Percentiles rank a stretch among this genome's conserved stretches.
Conservation (phyloP, 2,797 vertebrate species). For the Cirrhinus molitorella region DNA sequence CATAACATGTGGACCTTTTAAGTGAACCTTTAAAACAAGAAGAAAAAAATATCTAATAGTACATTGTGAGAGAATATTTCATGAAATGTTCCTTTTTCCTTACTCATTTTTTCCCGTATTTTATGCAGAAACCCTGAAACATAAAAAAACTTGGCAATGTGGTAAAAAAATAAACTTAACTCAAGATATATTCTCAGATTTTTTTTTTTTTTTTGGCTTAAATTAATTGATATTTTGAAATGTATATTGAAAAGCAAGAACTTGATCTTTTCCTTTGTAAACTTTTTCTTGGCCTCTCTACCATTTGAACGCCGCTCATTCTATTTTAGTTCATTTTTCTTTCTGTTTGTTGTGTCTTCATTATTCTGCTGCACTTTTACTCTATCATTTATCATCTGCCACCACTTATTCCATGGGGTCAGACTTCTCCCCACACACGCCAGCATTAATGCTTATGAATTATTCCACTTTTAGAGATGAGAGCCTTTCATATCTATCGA, state of each 20-base stretch:
- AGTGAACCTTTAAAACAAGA: not conserved
- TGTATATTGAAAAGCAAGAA: not conserved
- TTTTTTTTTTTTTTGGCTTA: no score
- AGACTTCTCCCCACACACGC: not conserved
- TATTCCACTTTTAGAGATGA: conserved; percentile 29
- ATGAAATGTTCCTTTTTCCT: not conserved
- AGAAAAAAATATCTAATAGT: not conserved
- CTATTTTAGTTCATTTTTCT: not conserved
- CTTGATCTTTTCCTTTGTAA: not conserved
- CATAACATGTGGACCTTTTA: not conserved
- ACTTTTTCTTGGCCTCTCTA: not conserved
- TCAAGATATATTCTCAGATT: no score
- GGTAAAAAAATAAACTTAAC: no score
- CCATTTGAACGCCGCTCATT: not conserved
- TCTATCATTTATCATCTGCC: conserved; percentile 17
- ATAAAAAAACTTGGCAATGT: no score
- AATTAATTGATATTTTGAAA: not conserved
- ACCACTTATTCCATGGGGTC: conserved; percentile 22
- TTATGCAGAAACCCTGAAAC: not conserved
- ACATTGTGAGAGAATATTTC: not conserved
- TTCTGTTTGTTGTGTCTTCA: conserved; percentile 19
- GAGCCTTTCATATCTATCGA: conserved; percentile 24
- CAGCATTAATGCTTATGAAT: conserved; percentile 25
- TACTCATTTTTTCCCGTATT: not conserved
- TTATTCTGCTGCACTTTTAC: conserved; percentile 13